These are phyloP conservation scores for Camelus dromedarius DNA, from an alignment of 2,113 vertebrate genomes.

Conservation along the genomic window DNA sequence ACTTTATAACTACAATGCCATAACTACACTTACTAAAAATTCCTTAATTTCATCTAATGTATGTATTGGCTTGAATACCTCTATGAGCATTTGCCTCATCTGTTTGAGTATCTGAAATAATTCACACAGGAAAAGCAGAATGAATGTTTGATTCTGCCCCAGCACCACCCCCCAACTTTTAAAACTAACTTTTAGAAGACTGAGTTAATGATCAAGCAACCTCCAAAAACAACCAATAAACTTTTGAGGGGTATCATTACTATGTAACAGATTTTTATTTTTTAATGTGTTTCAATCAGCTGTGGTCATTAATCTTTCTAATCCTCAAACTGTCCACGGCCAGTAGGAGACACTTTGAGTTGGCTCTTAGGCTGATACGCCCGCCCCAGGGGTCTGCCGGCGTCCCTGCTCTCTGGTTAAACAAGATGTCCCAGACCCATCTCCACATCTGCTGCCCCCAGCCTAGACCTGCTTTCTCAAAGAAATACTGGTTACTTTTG, in stretches of 20 bases:
- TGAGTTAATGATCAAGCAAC: not conserved
- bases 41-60: not conserved
- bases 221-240: not conserved
- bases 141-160: not conserved
- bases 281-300: not conserved
- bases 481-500: not conserved
- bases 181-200: not conserved
- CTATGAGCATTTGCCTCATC: not conserved
- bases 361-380: not conserved
- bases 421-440: not conserved
- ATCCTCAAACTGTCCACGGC: fast-evolving
- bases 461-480: not conserved
- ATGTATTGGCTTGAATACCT: not conserved
- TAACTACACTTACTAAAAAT: not conserved
- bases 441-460: not conserved
- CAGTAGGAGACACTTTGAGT: not conserved
- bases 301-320: not conserved
- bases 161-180: not conserved
- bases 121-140: not conserved
- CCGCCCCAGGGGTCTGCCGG: not conserved
- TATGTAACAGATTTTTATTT: not conserved
- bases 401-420: not conserved
- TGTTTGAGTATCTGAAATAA: not conserved
- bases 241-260: not conserved
- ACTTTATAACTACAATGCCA: not conserved